Evolutionary conservation across 2,888 invertebrate species (phyloP), one percentile per base, ranked within the genome.

Genomic region (Yponomeuta sedellus): DNA sequence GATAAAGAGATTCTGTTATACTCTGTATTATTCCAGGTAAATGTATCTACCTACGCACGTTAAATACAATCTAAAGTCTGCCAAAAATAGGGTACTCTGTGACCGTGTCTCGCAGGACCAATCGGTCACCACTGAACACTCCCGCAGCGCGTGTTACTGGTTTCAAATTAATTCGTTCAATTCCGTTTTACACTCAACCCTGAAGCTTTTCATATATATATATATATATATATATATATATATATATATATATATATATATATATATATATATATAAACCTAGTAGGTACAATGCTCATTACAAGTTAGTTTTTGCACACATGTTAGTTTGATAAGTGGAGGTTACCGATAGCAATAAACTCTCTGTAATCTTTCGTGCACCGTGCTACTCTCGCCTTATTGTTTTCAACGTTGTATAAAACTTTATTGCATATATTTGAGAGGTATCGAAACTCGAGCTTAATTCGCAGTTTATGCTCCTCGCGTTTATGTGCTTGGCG

Each of bases 391-490:
- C 69, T 66, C 69, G 62, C 73, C 72, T 78, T 73, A 75, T 73
- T 73, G 77, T 78, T 77, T 75, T 69, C 66, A 70, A 73, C 69
- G 72, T 73, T 74, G 75, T 79, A 80, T 80, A 81, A 81, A 52
- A 82, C 78, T 85, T 85, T 82, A 85, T 77, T 77, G 79, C 78
- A 75, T 78, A 83, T 78, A 83, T 86, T 85, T 81, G 76, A 75
- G 80, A 84, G 83, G 85, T 85, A 86, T 88, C 83, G 87, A 83
- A 86, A 85, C 77, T 84, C 79, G 72, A 80, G 80, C 80, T 85
- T 88, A 85, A 87, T 87, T 86, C 85, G 75, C 85, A 85, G 83
- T 86, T 86, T 84, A 83, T 85, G 82, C 83, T 81, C 79, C 80
- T 82, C 78, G 67, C 77, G 81, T 88, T 88, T 88, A 88, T 85